Conservation (phyloP, 1,140 invertebrate genomes). For the Musca vetustissima region DNA sequence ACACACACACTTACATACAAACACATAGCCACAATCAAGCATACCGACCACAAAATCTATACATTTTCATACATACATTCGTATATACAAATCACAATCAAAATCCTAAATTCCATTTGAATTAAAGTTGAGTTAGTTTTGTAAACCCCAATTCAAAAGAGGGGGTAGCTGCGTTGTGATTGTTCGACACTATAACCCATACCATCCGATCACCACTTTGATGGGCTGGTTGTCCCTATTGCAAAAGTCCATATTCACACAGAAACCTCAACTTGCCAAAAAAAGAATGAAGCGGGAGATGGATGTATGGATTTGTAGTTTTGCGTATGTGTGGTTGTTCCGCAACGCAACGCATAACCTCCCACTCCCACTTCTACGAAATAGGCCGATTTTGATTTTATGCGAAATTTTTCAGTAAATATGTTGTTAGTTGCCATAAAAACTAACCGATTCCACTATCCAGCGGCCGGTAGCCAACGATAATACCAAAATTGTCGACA, state of each 20-base stretch:
- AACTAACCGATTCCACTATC: not conserved
- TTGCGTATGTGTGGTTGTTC: no score
- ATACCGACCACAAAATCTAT: not conserved
- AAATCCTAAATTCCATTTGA: slow-evolving; percentile 54
- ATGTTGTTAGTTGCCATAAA: slow-evolving; percentile 3
- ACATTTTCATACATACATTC: not conserved
- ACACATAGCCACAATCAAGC: no score
- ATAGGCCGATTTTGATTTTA: slow-evolving; percentile 17
- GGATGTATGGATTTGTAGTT: no score
- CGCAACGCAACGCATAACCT: no score
- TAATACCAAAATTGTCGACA: no score
- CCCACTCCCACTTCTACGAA: not conserved
- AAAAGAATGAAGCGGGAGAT: no score
- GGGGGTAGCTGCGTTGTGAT: no score
- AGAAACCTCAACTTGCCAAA: not conserved
- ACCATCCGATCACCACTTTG: not conserved
- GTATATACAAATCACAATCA: slow-evolving; percentile 16
- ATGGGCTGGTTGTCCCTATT: not conserved
- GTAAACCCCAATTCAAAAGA: no score
- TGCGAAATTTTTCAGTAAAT: slow-evolving; percentile 18
- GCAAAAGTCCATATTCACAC: not conserved
- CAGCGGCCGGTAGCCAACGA: no score
- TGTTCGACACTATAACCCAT: not conserved
- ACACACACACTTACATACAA: no score
- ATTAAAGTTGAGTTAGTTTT: slow-evolving; percentile 27